These are phyloP conservation scores for Drosophila mimetica DNA, from an alignment of 2,888 invertebrate species.

Conservation along the genomic window DNA sequence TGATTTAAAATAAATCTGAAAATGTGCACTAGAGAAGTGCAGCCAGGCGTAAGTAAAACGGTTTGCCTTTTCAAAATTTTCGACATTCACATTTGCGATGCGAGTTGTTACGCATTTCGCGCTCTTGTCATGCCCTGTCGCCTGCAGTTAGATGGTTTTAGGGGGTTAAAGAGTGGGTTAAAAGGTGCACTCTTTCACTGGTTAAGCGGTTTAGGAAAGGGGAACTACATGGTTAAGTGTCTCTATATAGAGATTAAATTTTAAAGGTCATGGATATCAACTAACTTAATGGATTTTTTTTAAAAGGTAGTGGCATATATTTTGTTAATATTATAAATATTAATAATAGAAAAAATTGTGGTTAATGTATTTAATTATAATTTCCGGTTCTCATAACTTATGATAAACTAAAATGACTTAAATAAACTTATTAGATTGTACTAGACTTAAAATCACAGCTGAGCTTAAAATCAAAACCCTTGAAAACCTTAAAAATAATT, in stretches of 20 bases:
- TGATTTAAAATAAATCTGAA: not conserved
- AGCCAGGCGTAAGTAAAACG: conserved; percentile 41
- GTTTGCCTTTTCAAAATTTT: conserved; percentile 48
- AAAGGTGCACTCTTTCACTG: not conserved
- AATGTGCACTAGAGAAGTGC: conserved; percentile 13
- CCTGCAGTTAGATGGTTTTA: conserved; percentile 5
- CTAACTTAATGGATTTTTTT: too few species aligned
- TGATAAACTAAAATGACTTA: too few species aligned
- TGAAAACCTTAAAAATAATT: not conserved
- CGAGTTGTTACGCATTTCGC: conserved; percentile 50
- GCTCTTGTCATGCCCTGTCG: conserved; percentile 52
- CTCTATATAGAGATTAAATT: not conserved
- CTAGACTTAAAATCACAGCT: too few species aligned
- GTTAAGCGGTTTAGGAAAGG: conserved; percentile 36
- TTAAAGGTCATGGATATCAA: too few species aligned
- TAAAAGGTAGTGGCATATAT: too few species aligned
- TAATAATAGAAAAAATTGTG: too few species aligned
- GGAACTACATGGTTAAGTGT: conserved; percentile 12
- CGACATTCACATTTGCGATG: conserved; percentile 37
- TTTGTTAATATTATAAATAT: too few species aligned
- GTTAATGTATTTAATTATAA: too few species aligned
- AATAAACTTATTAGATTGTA: too few species aligned
- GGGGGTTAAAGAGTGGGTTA: conserved; percentile 2
- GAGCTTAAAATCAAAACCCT: not conserved
- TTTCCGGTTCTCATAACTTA: too few species aligned